Percentiles rank a stretch among this genome's conserved stretches.
phyloP scores from a whole-genome alignment of 2,888 invertebrate species.

The Drosophila pullipes region DNA sequence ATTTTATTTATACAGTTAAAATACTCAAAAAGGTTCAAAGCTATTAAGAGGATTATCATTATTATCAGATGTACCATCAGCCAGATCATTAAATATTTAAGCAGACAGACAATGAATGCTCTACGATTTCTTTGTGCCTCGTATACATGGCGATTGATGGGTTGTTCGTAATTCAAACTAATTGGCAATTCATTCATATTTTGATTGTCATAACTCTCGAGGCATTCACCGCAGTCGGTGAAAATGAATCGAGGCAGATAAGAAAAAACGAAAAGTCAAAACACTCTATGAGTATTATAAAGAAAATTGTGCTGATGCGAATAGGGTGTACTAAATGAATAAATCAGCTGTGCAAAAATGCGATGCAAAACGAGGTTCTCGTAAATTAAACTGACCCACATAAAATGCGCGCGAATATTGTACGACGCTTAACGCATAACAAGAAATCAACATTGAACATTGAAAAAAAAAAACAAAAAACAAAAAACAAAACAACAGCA shows the following conservation, averaged over 20 bases:
- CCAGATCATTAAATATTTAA: background rate
- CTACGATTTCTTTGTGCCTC: background rate
- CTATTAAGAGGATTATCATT: background rate
- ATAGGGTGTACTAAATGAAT: conserved; percentile 48
- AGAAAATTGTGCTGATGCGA: conserved; percentile 34
- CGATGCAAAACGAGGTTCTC: conserved; percentile 50
- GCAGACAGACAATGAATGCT: too few species aligned
- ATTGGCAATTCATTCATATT: conserved; percentile 55
- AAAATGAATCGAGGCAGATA: conserved; percentile 26
- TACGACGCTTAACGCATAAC: conserved; percentile 73
- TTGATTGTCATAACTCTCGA: conserved; percentile 49
- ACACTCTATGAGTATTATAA: conserved; percentile 13
- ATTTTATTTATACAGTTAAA: background rate
- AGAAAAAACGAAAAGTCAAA: conserved; percentile 7
- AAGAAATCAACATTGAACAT: conserved; percentile 37
- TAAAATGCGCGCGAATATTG: conserved; percentile 66
- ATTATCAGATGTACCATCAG: background rate
- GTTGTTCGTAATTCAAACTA: conserved; percentile 50
- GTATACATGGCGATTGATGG: conserved; percentile 20
- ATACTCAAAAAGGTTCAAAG: too few species aligned
- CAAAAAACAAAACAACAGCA: background rate
- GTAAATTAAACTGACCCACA: conserved; percentile 82
- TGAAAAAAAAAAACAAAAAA: background rate
- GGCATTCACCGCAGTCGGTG: conserved; percentile 47
- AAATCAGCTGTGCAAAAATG: conserved; percentile 61